phyloP scores from a whole-genome alignment of 2,888 invertebrate genomes.

The Gerris lacustris region DNA sequence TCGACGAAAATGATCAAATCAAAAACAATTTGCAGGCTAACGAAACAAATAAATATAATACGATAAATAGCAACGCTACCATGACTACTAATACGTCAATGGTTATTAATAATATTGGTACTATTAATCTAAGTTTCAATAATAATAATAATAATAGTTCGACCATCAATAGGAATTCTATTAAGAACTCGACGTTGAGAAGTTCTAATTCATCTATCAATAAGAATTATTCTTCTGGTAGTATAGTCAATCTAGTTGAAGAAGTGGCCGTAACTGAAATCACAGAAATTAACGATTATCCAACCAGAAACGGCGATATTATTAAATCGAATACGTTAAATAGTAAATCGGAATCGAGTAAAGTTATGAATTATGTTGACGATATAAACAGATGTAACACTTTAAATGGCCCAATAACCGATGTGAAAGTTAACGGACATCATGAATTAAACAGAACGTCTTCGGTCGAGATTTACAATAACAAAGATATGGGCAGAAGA shows the following conservation, averaged over 20 bases:
- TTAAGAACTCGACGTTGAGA: neutral
- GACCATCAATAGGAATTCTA: neutral
- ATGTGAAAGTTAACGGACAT: neutral
- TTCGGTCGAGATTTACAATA: neutral
- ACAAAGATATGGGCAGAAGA: neutral
- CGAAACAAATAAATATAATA: neutral
- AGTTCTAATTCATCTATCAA: neutral
- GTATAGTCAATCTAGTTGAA: neutral
- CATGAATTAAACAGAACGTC: neutral
- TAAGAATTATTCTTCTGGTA: neutral
- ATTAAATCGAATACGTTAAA: neutral
- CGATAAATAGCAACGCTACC: neutral
- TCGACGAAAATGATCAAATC: neutral
- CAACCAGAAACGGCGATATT: too few species aligned
- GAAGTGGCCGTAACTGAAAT: neutral
- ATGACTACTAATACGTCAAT: too few species aligned
- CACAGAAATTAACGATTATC: neutral
- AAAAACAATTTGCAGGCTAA: neutral
- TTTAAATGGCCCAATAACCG: neutral
- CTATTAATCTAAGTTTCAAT: neutral
- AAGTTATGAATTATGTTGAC: neutral
- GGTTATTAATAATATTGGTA: too few species aligned
- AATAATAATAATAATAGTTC: neutral
- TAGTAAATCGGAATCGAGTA: neutral
- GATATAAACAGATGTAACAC: neutral